A percentile compares a stretch with the other conserved stretches of the same genome.
These are phyloP conservation scores for Chitala chitala DNA, from an alignment of 2,113 vertebrate species.

Conservation along the genomic window DNA sequence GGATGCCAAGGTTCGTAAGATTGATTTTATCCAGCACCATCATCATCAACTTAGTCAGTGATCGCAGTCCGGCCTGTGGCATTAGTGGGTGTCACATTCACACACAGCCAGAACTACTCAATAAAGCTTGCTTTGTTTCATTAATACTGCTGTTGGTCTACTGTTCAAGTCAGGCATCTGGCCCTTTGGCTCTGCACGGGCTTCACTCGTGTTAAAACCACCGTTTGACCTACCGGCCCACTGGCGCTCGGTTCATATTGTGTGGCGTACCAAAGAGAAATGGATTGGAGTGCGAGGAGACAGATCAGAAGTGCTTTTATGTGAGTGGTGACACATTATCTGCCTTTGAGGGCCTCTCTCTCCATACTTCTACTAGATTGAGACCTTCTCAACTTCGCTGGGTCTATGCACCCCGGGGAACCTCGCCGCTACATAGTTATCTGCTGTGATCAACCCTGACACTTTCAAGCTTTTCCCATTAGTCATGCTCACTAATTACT, in stretches of 20 bases:
- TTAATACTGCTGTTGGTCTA: too few relatives aligned
- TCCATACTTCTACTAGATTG: background rate
- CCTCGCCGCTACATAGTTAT: constrained; percentile 20
- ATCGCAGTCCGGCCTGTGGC: too few relatives aligned
- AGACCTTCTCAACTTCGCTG: constrained; percentile 13
- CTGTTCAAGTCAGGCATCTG: too few relatives aligned
- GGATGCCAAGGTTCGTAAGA: too few relatives aligned
- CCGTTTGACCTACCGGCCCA: background rate
- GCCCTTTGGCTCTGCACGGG: background rate
- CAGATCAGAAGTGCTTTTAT: background rate
- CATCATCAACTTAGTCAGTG: too few relatives aligned
- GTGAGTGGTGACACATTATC: background rate
- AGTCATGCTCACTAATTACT: constrained; percentile 66
- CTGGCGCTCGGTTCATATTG: background rate
- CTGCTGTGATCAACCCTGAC: constrained; percentile 44
- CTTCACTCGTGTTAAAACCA: background rate
- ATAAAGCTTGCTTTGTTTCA: too few relatives aligned
- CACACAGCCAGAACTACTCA: too few relatives aligned
- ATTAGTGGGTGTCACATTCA: too few relatives aligned
- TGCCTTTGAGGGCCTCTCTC: background rate
- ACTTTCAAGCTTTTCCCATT: constrained; percentile 57
- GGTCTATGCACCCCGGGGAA: constrained; percentile 14
- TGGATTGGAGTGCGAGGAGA: background rate
- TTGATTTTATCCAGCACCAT: too few relatives aligned
- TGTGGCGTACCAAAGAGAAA: background rate